phyloP scores from a whole-genome alignment of 2,113 vertebrate genomes.

The Danionella cerebrum region DNA sequence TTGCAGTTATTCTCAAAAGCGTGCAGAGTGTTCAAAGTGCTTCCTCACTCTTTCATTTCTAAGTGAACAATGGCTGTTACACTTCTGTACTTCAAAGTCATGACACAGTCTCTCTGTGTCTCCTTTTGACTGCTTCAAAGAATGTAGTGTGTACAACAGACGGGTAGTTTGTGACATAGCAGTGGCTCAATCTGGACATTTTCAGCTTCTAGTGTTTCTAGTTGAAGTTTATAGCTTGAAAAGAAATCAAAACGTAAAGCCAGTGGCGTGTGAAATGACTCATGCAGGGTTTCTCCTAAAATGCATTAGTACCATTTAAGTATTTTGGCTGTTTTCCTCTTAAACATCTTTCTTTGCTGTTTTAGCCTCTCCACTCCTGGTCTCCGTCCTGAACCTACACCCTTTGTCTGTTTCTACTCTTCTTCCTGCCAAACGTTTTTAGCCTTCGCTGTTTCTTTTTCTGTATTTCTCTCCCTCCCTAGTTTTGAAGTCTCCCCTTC shows the following conservation, averaged over 20 bases:
- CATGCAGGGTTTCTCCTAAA: conserved; percentile 36
- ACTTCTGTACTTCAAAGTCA: not conserved
- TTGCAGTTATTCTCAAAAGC: too few relatives aligned
- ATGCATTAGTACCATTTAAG: conserved; percentile 33
- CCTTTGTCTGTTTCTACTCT: not conserved
- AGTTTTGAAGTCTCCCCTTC: not conserved
- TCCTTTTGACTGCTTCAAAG: conserved; percentile 12
- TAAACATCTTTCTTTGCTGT: conserved; percentile 10
- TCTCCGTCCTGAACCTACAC: not conserved
- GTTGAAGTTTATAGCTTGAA: conserved; percentile 27
- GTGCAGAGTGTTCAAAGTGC: too few relatives aligned
- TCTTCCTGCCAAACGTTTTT: not conserved
- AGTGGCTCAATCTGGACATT: too few relatives aligned
- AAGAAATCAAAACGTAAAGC: conserved; percentile 24
- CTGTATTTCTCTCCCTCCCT: not conserved
- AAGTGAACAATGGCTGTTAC: not conserved
- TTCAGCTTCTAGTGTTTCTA: conserved; percentile 3
- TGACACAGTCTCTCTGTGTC: not conserved
- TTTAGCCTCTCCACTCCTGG: not conserved
- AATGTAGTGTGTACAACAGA: conserved; percentile 45
- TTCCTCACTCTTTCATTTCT: too few relatives aligned
- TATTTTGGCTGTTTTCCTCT: conserved; percentile 55
- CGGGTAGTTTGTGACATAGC: too few relatives aligned
- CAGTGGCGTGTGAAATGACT: conserved; percentile 36
- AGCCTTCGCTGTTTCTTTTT: not conserved